Evolutionary conservation across 2,888 invertebrate genomes (phyloP).

Genomic region (Mimumesa dahlbomi): DNA sequence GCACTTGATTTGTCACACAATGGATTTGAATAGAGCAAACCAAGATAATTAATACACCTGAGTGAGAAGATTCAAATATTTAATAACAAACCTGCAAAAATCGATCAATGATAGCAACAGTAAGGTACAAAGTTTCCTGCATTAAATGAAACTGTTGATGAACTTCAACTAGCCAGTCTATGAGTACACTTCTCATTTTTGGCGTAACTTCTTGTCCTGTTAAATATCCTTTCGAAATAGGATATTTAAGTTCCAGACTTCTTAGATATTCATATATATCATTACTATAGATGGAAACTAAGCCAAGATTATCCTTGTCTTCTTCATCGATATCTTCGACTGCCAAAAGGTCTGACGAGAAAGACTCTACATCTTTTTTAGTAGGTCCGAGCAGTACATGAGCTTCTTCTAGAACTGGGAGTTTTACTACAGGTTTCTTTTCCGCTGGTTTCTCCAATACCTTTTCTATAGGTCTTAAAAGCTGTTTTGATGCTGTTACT

Average conservation of each 20-base stretch:
- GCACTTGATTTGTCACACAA: not conserved
- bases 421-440: constrained; percentile 64
- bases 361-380: constrained; percentile 63
- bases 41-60: not conserved
- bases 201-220: constrained; percentile 87
- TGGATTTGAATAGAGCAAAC: not conserved
- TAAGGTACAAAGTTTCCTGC: constrained; percentile 94
- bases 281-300: constrained; percentile 92
- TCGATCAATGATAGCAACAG: constrained; percentile 93
- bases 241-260: constrained; percentile 86
- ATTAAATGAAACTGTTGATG: constrained; percentile 92
- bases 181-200: constrained; percentile 92
- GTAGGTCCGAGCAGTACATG: constrained; percentile 9
- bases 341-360: constrained; percentile 72
- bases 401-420: constrained; percentile 31
- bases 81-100: constrained; percentile 87
- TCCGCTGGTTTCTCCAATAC: constrained; percentile 61
- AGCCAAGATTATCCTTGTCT: constrained; percentile 88
- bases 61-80: not conserved
- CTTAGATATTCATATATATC: constrained; percentile 94
- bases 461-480: constrained; percentile 53
- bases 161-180: constrained; percentile 97
- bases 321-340: constrained; percentile 89
- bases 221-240: constrained; percentile 85
- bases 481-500: constrained; percentile 40